Conservation (phyloP, 2,797 vertebrate species). For the Pseudotriccus pelzelni region DNA sequence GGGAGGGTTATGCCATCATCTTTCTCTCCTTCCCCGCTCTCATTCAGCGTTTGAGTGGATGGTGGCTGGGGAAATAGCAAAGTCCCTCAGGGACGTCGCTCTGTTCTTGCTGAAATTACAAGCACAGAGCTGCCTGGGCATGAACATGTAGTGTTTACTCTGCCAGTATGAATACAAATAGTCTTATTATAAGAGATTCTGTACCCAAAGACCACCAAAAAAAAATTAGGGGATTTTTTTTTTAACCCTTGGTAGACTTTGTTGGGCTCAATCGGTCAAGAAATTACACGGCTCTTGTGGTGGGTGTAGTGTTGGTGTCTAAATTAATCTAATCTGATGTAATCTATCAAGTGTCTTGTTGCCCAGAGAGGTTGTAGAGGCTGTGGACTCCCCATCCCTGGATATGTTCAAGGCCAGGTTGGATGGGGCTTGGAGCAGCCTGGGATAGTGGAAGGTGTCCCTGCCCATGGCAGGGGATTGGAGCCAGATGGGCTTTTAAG, state of each 20-base stretch:
- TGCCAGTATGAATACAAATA: slow-evolving; percentile 86
- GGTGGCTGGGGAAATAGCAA: slow-evolving; percentile 76
- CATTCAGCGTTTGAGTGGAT: slow-evolving; percentile 72
- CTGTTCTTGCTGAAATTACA: slow-evolving; percentile 84
- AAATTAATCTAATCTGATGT: not conserved
- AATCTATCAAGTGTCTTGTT: not conserved
- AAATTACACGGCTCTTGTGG: accelerated
- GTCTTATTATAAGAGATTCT: slow-evolving; percentile 82
- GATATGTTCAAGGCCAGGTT: accelerated
- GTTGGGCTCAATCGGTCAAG: not conserved
- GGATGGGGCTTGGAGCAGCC: not conserved
- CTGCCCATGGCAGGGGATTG: not conserved
- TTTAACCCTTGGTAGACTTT: slow-evolving; percentile 74
- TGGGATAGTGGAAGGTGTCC: not conserved
- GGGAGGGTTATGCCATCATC: slow-evolving; percentile 68
- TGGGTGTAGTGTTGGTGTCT: not conserved
- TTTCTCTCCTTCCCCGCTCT: slow-evolving; percentile 70
- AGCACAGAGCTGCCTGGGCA: slow-evolving; percentile 82
- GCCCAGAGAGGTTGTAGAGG: not conserved
- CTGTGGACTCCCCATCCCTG: not conserved
- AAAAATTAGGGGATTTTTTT: slow-evolving; percentile 70
- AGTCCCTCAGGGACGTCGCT: slow-evolving; percentile 79
- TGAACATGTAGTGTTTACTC: slow-evolving; percentile 84
- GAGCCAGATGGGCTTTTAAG: not conserved
- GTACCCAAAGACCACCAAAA: slow-evolving; percentile 78